Evolutionary conservation across 35 echinoderm and acorn worm genomes (phyloP), one percentile per base, ranked within the genome.

Genomic region (Heliocidaris erythrogramma): DNA sequence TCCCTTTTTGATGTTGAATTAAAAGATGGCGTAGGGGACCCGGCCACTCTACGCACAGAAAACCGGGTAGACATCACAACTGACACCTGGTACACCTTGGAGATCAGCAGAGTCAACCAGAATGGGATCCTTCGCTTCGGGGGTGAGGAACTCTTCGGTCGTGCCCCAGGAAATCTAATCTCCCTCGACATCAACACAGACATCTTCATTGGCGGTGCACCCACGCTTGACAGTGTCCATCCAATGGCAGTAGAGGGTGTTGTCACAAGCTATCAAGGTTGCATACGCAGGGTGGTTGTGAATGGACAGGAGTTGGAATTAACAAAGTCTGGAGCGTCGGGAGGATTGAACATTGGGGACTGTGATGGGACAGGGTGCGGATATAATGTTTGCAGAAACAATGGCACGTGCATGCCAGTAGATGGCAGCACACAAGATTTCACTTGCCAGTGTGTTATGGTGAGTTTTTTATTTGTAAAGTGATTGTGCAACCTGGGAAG

Each of bases 351-450:
- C 32, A 93, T 98, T 9, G 53, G 48, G 7, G 97, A 98, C 94
- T 98, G 97, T 90, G 97, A 98, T 95, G 97, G 97, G 0, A 98
- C 97, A 24, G 97, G 94, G 4, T 98, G 97, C 92, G 97, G 97
- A 6, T 95, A 95, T 42, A 94, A 69, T n/a, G 96, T 98, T 4
- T 98, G 97, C 88, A 98, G 94, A 56, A 98, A 98, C 78, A 95
- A 95, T 91, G 97, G 97, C 48, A 92, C 84, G 10, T 98, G 97
- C 60, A 21, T 42, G 1, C 92, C 91, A 13, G 53, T 93, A 24
- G 92, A 87, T 27, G 52, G 90, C 2, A 59, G 90, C 48, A 21
- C 94, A 27, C 60, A 48, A 52, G 94, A 98, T 65, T 96, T 98
- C 85, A 90, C 47, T 0, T 98, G 97, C 94, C 60, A 91, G 30